Base-by-base conservation (phyloP, 2,888 invertebrate genomes). In the Operophtera brumata region DNA sequence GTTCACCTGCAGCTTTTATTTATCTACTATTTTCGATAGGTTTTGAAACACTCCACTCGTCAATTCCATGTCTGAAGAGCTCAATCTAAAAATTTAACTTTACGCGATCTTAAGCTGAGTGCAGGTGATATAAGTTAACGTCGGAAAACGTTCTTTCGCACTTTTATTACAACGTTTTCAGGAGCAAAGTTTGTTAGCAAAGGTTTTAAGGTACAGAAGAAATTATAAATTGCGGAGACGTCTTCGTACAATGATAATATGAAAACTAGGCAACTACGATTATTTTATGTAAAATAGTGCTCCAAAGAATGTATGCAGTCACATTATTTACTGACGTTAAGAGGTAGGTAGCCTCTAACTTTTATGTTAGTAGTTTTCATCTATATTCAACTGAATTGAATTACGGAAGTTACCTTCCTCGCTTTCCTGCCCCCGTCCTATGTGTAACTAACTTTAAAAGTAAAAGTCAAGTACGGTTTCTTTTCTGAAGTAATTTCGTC, bases 401-500 rank as follows among this genome's bases (percentile, higher is more conserved):
- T 43, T 43, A 43, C 1, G 35, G 8, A 40, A 47, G 53, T 47
- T 32, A 10, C 9, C 20, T 20, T 20, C 20, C 20, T 36, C 30
- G 20, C n/a, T 25, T 26, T 28, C 11, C 12, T 20, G 7, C 8
- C 36, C 40, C 2, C 25, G 10, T 25, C 37, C 10, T 14, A 26
- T 13, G 40, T 45, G 28, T 36, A 54, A 49, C 48, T 54, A 54
- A 54, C 44, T 54, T 49, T 39, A 41, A 28, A 45, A 41, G 54
- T 54, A 49, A 54, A 54, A 54, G 48, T 54, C 48, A 49, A 54
- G 54, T 41, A 32, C 32, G 25, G 48, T 11, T 54, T 66, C 65
- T 67, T 64, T 66, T 65, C 65, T 59, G 42, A 56, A 70, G 77
- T 78, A 77, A 79, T 79, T 75, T 70, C 69, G 64, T 71, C 67